Percentiles rank a stretch among this genome's conserved stretches.
phyloP scores from a whole-genome alignment of 1,140 invertebrate species.

The Limonius californicus region DNA sequence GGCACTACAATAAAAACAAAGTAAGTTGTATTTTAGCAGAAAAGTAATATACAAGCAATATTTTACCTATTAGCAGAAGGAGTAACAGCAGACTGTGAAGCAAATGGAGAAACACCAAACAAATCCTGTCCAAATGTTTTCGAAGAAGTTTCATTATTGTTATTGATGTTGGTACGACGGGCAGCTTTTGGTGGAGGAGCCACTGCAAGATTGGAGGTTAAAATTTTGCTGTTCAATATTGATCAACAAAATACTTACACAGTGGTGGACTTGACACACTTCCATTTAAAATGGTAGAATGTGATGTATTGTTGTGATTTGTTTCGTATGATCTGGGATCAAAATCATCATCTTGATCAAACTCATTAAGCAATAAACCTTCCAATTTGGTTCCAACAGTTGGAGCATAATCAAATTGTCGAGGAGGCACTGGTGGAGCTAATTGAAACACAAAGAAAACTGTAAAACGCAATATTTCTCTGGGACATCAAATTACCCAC shows the following conservation, averaged over 20 bases:
- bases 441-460: conserved; percentile 27
- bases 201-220: conserved; percentile 59
- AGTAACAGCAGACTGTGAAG: conserved; percentile 32
- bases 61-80: conserved; percentile 34
- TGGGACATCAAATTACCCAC: conserved; percentile 21
- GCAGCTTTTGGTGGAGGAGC: conserved; percentile 74
- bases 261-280: conserved; percentile 52
- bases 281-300: conserved; percentile 39
- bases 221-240: neutral
- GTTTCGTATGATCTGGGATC: conserved; percentile 46
- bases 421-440: conserved; percentile 63
- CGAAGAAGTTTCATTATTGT: conserved; percentile 48
- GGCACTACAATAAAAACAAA: conserved; percentile 30
- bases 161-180: conserved; percentile 55
- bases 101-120: conserved; percentile 65
- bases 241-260: conserved; percentile 51
- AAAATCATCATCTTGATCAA: conserved; percentile 56
- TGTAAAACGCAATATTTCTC: conserved; percentile 15
- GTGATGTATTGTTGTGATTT: conserved; percentile 19
- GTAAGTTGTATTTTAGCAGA: too few species aligned
- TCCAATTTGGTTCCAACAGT: conserved; percentile 75
- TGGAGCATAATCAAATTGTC: conserved; percentile 60
- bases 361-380: conserved; percentile 77
- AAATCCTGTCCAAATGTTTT: conserved; percentile 50
- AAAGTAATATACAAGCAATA: too few species aligned